Conservation (phyloP, 2,113 vertebrate species). For the Myotis lucifugus region DNA sequence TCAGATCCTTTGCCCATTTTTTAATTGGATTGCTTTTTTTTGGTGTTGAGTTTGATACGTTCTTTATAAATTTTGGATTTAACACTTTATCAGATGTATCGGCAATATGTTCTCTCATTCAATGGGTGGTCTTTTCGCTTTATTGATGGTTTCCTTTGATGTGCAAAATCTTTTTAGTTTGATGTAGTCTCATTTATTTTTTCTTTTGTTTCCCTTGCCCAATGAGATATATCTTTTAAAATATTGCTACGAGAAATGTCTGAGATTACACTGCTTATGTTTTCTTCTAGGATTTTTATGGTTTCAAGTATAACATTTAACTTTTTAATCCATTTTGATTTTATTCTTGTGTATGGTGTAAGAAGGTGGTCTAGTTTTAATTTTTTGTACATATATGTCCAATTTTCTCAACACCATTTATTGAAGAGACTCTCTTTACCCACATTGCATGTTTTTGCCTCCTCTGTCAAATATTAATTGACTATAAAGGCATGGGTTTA, state of each 20-base stretch:
- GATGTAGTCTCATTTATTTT: background rate
- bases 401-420: background rate
- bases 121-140: background rate
- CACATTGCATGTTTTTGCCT: background rate
- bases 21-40: background rate
- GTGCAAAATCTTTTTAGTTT: background rate
- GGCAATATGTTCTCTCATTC: background rate
- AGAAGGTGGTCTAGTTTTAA: background rate
- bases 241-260: background rate
- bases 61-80: background rate
- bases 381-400: background rate
- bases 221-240: background rate
- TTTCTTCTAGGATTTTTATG: too few species aligned
- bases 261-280: background rate
- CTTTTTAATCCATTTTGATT: background rate
- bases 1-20: background rate
- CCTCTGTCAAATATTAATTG: background rate
- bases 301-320: background rate
- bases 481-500: background rate
- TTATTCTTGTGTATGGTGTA: background rate
- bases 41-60: background rate
- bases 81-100: background rate
- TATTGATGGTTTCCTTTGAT: background rate
- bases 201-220: background rate
- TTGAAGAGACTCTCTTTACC: background rate